A percentile compares a stretch with the other conserved stretches of the same genome.
phyloP scores from a whole-genome alignment of 2,113 vertebrate genomes.

The Echinops telfairi region DNA sequence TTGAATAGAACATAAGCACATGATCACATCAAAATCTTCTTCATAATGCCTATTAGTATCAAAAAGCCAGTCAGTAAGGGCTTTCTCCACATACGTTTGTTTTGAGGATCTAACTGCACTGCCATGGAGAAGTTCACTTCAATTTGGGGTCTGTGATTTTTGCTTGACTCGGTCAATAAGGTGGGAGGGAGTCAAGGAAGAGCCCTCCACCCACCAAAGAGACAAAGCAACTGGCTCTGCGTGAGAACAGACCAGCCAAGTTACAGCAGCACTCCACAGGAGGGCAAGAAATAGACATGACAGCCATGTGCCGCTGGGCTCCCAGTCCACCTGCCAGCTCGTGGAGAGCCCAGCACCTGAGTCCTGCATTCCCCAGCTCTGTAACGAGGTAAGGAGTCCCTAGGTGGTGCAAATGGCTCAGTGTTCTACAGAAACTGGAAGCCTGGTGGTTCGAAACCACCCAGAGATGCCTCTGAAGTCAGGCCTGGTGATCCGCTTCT shows the following conservation, averaged over 20 bases:
- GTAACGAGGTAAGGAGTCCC: neutral
- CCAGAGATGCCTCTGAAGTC: neutral
- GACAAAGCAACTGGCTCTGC: neutral
- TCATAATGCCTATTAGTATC: neutral
- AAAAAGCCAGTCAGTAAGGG: neutral
- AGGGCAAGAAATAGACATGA: neutral
- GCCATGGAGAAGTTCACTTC: neutral
- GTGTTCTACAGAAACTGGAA: neutral
- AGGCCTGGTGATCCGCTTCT: neutral
- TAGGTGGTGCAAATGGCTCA: neutral
- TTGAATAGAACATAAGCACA: neutral
- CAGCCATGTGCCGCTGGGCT: neutral
- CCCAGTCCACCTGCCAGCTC: neutral
- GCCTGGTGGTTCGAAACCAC: neutral
- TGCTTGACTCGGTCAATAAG: slow-evolving; percentile 19
- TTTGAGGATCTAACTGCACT: neutral
- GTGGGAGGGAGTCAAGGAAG: neutral
- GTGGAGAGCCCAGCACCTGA: neutral
- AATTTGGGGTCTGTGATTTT: slow-evolving; percentile 28
- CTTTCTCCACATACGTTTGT: neutral
- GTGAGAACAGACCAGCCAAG: neutral
- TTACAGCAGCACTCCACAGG: neutral
- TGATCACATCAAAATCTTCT: neutral
- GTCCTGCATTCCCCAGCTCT: neutral
- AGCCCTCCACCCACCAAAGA: neutral